Evolutionary conservation across 2,113 vertebrate genomes (phyloP).

Genomic region (Aleadryas rufinucha): DNA sequence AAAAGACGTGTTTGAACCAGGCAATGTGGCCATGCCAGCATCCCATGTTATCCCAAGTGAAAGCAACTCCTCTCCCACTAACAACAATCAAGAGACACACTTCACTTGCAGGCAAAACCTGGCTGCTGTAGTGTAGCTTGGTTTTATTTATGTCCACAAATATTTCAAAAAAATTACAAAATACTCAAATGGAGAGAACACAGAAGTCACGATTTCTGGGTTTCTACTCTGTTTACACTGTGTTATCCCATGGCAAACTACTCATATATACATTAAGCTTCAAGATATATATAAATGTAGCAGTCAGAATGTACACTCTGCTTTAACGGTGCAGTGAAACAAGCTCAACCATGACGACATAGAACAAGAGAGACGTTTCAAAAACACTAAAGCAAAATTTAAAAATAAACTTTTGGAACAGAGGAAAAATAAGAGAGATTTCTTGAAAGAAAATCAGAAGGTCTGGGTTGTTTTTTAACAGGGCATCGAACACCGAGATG

Average conservation of each 20-base stretch:
- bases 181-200: conserved; percentile 99
- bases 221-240: conserved; percentile 99
- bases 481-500: conserved; percentile 38
- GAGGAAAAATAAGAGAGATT: conserved; percentile 9
- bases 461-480: conserved; percentile 22
- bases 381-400: conserved; percentile 81
- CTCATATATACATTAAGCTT: conserved; percentile 99
- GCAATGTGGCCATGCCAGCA: background rate
- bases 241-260: conserved; percentile 99
- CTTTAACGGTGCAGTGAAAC: conserved; percentile 88
- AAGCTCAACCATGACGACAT: conserved; percentile 93
- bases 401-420: conserved; percentile 29
- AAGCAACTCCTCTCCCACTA: background rate
- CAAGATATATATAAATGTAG: conserved; percentile 99
- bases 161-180: conserved; percentile 99
- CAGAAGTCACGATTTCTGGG: conserved; percentile 99
- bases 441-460: conserved; percentile 39
- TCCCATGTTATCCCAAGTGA: background rate
- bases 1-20: background rate
- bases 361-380: conserved; percentile 88
- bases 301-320: conserved; percentile 94
- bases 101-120: conserved; percentile 34
- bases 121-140: conserved; percentile 93
- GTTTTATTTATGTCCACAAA: conserved; percentile 99
- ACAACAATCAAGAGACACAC: conserved; percentile 35